These are phyloP conservation scores for Tetraneura akinire DNA, from an alignment of 1,140 invertebrate species.

Conservation along the genomic window DNA sequence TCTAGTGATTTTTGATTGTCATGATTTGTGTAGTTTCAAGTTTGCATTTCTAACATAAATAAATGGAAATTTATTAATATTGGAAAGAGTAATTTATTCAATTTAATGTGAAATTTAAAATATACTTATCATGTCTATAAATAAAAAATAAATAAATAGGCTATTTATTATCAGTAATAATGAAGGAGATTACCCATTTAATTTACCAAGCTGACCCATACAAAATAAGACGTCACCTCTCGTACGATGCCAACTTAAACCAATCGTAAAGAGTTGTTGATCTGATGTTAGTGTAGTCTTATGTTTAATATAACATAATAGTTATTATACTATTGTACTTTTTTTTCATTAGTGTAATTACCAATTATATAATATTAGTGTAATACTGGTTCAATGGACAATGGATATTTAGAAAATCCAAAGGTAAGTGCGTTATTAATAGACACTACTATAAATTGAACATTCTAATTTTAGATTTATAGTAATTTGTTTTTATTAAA, in stretches of 20 bases:
- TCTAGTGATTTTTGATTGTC: constrained; percentile 9
- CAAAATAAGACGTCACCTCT: constrained; percentile 28
- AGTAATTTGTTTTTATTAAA: no score
- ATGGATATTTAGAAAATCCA: neutral
- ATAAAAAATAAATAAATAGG: neutral
- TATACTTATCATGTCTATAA: neutral
- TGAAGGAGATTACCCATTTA: neutral
- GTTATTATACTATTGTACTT: neutral
- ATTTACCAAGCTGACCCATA: constrained; percentile 2
- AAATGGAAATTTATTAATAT: constrained; percentile 15
- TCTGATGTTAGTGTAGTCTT: neutral
- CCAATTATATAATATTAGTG: no score
- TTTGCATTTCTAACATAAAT: constrained; percentile 30
- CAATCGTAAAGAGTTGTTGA: constrained; percentile 14
- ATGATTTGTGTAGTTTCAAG: constrained; percentile 14
- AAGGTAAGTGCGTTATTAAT: neutral
- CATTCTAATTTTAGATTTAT: no score
- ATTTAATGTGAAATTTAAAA: neutral
- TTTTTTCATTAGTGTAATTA: neutral
- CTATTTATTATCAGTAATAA: constrained; percentile 1
- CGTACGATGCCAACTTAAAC: constrained; percentile 22
- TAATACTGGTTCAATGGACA: no score
- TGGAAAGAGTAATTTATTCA: neutral
- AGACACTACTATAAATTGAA: no score
- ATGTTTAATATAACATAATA: neutral